These are phyloP conservation scores for Margarornis squamiger DNA, from an alignment of 2,797 vertebrate species.

Conservation along the genomic window DNA sequence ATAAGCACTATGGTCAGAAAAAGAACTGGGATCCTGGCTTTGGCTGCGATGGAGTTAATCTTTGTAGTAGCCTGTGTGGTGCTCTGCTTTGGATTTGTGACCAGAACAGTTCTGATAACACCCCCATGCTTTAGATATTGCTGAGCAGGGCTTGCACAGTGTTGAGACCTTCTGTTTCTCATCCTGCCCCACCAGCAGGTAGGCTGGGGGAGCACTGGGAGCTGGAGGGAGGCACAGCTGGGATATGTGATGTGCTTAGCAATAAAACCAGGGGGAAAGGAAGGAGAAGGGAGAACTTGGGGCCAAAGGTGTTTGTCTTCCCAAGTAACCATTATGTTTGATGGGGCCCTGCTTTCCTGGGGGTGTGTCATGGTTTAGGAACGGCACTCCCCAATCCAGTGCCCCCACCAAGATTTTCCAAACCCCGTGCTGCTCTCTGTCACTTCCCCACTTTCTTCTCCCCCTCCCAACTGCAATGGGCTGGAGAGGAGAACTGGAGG, in stretches of 20 bases:
- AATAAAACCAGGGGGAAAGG: not conserved
- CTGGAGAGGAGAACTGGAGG: not conserved
- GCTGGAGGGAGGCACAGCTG: not conserved
- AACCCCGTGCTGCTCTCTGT: not conserved
- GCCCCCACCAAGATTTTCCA: not conserved
- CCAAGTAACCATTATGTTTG: rapidly evolving
- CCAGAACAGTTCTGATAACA: not conserved
- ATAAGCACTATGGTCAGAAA: not conserved
- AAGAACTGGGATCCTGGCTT: not conserved
- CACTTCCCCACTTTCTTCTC: not conserved
- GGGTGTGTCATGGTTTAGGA: not conserved
- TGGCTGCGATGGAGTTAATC: not conserved
- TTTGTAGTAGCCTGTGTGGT: not conserved
- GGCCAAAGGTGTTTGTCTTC: not conserved
- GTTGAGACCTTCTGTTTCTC: not conserved
- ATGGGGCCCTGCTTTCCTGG: not conserved
- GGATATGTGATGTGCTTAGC: not conserved
- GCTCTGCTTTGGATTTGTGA: not conserved
- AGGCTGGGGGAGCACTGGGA: not conserved
- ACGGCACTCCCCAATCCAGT: not conserved
- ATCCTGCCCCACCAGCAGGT: not conserved
- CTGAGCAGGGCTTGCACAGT: not conserved
- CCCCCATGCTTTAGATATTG: rapidly evolving
- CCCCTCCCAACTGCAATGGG: no score
- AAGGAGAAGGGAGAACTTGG: not conserved